phyloP scores from a whole-genome alignment of 2,113 vertebrate genomes.

The Pristiophorus japonicus region DNA sequence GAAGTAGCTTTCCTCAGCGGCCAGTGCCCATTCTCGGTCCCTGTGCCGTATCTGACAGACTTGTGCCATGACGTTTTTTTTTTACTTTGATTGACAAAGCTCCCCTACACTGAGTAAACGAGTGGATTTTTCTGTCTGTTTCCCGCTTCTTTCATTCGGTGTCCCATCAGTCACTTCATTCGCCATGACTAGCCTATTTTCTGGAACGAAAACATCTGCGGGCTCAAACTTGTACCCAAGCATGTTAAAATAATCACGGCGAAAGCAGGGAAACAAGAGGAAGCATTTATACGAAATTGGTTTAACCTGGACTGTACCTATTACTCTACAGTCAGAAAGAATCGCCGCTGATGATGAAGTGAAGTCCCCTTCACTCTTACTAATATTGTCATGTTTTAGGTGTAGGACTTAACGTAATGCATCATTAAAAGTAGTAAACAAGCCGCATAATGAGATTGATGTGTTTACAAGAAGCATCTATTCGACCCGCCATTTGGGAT shows the following conservation, averaged over 20 bases:
- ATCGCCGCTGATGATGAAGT: background rate
- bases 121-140: background rate
- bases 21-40: background rate
- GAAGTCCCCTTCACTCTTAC: background rate
- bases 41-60: background rate
- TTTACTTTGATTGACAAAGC: background rate
- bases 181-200: background rate
- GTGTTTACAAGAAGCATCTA: background rate
- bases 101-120: background rate
- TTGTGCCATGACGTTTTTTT: background rate
- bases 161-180: background rate
- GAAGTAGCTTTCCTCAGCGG: background rate
- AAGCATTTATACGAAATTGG: background rate
- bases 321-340: background rate
- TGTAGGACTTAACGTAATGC: background rate
- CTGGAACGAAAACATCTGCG: background rate
- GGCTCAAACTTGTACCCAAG: background rate
- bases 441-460: background rate
- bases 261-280: conserved; percentile 15
- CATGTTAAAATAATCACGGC: conserved; percentile 19
- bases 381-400: background rate
- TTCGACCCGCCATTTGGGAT: background rate
- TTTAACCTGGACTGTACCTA: background rate
- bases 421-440: background rate
- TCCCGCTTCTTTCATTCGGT: background rate